These are phyloP conservation scores for Drosophila nigritarsus DNA, from an alignment of 2,888 invertebrate genomes.

Conservation along the genomic window DNA sequence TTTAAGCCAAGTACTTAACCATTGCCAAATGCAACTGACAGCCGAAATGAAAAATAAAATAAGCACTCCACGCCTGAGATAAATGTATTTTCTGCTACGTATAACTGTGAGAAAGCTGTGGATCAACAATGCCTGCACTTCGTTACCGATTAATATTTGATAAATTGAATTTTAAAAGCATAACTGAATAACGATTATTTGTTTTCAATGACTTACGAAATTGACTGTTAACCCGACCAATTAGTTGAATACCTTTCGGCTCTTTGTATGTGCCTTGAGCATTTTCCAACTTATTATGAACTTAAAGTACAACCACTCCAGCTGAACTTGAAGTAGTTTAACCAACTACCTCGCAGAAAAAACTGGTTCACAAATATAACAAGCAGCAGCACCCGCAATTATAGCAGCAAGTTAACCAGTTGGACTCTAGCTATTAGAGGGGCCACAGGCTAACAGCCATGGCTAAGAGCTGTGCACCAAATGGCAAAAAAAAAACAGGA, in stretches of 20 bases:
- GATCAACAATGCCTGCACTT: background rate
- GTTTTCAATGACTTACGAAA: background rate
- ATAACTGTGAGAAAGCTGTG: background rate
- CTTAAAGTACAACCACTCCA: background rate
- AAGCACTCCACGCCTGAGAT: background rate
- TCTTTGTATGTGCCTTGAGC: background rate
- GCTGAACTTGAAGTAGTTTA: constrained; percentile 8
- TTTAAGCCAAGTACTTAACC: constrained; percentile 13
- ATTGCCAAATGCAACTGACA: constrained; percentile 19
- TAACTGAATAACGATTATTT: constrained; percentile 3
- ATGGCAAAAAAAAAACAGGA: constrained; percentile 17
- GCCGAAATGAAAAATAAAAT: constrained; percentile 28
- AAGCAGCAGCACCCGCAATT: background rate
- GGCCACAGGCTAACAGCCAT: constrained; percentile 25
- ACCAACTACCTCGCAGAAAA: constrained; percentile 2
- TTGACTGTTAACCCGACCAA: constrained; percentile 2
- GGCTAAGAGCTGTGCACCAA: constrained; percentile 15
- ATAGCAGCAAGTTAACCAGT: constrained; percentile 32
- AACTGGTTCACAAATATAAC: constrained; percentile 2
- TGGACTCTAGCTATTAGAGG: constrained; percentile 43
- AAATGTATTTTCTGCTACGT: background rate
- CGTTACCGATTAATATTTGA: constrained; percentile 1
- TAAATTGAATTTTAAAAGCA: constrained; percentile 9
- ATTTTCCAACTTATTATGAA: background rate
- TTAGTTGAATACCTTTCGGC: background rate